Conservation (phyloP, 2,113 vertebrate genomes). For the Melospiza melodia region DNA sequence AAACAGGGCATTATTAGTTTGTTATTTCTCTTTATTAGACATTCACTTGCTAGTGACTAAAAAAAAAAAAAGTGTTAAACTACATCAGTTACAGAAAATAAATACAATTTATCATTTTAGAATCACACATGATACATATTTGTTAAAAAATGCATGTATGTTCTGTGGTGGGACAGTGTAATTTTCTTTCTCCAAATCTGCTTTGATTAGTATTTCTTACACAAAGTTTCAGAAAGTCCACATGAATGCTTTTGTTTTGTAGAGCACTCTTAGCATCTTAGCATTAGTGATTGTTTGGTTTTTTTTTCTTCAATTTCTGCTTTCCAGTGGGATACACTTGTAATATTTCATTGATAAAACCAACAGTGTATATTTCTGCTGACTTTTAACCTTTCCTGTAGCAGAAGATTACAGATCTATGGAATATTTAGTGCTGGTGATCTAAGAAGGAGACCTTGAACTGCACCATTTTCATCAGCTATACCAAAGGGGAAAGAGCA, state of each 20-base stretch:
- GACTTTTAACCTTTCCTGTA: not conserved
- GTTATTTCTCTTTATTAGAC: not conserved
- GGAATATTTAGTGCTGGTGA: constrained; percentile 1
- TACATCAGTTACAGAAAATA: not conserved
- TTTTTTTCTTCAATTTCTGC: not conserved
- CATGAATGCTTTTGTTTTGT: not conserved
- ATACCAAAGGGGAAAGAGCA: constrained; percentile 45
- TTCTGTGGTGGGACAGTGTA: not conserved
- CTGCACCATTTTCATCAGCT: constrained; percentile 30
- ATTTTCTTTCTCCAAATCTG: not conserved
- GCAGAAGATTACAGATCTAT: not conserved
- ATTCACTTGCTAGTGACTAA: not conserved
- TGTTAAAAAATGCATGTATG: not conserved
- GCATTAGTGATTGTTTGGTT: not conserved
- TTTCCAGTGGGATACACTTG: not conserved
- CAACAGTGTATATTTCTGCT: not conserved
- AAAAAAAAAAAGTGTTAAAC: not conserved
- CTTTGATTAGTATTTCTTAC: not conserved
- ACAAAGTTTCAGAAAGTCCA: not conserved
- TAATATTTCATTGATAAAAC: not conserved
- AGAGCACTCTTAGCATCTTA: not conserved
- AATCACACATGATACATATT: not conserved
- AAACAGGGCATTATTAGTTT: not conserved
- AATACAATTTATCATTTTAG: not conserved
- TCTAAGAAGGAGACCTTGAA: constrained; percentile 14